Conservation (phyloP, 2,888 invertebrate genomes). For the Drosophila multiciliata region DNA sequence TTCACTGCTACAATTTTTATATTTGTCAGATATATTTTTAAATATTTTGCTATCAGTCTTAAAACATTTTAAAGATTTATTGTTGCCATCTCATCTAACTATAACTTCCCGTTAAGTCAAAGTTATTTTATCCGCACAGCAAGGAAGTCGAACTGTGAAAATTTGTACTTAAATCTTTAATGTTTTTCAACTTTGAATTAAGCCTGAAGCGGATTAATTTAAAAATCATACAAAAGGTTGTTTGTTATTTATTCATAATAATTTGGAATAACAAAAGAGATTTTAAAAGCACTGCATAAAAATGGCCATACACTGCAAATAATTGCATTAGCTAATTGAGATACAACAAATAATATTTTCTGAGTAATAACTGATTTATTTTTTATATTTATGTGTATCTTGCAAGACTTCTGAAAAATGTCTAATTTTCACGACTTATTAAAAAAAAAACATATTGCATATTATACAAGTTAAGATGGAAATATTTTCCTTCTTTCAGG, state of each 20-base stretch:
- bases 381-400: constrained; percentile 14
- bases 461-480: neutral
- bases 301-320: neutral
- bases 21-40: neutral
- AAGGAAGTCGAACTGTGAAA: neutral
- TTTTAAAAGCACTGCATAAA: neutral
- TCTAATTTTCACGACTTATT: constrained; percentile 39
- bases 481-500: constrained; percentile 1
- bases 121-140: neutral
- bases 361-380: constrained; percentile 4
- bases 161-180: neutral
- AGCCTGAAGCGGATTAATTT: neutral
- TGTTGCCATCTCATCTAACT: neutral
- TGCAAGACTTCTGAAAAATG: constrained; percentile 17
- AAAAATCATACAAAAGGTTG: neutral
- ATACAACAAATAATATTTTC: constrained; percentile 1
- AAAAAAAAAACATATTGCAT: constrained; percentile 15
- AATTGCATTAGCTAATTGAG: constrained; percentile 46
- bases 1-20: too few species aligned
- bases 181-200: neutral
- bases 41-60: neutral
- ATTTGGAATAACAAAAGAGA: neutral
- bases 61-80: neutral
- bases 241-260: neutral
- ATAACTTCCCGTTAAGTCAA: neutral